Base-by-base conservation (phyloP, 2,797 vertebrate species). In the Margarornis squamiger region DNA sequence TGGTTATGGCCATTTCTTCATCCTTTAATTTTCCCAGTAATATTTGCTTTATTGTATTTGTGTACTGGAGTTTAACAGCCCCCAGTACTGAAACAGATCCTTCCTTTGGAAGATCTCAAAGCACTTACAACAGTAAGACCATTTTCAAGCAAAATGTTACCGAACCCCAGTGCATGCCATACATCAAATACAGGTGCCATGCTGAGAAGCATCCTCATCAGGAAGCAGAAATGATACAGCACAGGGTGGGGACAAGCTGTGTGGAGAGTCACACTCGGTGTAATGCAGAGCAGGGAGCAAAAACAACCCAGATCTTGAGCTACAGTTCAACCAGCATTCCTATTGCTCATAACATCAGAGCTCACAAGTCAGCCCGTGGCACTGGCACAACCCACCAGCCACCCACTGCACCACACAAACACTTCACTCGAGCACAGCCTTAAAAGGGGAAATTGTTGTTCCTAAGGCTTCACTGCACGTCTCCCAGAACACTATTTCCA, bases 21-120 rank as follows among this genome's bases (percentile, higher is more conserved):
- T 14, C 48, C 59, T 48, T 94, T 90, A 86, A 93, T 95, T 95
- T 92, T 93, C 80, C 78, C 76, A 82, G 88, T 74, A 92, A 86
- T 82, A 81, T 71, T 84, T 15, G 1, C 41, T 90, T 94, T 85
- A 95, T 92, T 93, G 68, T n/a, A n/a, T n/a, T n/a, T 34, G 41
- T 43, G 48, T 36, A 49, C 82, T 82, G 34, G 55, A 93, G 86
- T 83, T 81, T 91, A 91, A 92, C 61, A 91, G 70, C 38, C 55
- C 66, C 34, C 62, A 66, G 26, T 49, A 63, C 66, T 36, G 27
- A 88, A 93, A 63, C 20, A 78, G 46, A 68, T 55, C 79, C 85
- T 92, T 93, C 26, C 79, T 90, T 61, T 48, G 79, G 66, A 96
- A 93, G 39, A 81, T 72, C 66, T 90, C 89, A 88, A 62, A 95